These are phyloP conservation scores for Myotis planiceps DNA, from an alignment of 2,797 vertebrate genomes.

Conservation along the genomic window DNA sequence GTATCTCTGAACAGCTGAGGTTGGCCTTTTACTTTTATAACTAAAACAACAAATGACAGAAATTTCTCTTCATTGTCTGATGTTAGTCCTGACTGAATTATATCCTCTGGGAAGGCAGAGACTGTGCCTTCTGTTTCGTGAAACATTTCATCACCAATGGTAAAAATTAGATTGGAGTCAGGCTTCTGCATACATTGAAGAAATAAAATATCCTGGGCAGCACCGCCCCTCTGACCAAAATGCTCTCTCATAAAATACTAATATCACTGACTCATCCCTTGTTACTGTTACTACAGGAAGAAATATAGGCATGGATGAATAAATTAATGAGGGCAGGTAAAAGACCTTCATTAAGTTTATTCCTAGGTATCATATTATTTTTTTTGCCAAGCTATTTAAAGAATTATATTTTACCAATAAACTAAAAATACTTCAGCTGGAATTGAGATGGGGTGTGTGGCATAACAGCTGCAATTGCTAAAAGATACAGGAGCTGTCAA, in stretches of 20 bases:
- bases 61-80: slow-evolving; percentile 23
- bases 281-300: background rate
- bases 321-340: too few relatives aligned
- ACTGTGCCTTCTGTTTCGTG: background rate
- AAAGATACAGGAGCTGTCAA: too few relatives aligned
- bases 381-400: too few relatives aligned
- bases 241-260: background rate
- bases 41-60: slow-evolving; percentile 41
- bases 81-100: slow-evolving; percentile 2
- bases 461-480: background rate
- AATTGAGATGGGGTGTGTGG: background rate
- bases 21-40: slow-evolving; percentile 42
- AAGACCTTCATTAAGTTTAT: too few relatives aligned
- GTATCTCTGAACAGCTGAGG: slow-evolving; percentile 57
- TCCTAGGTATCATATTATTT: too few relatives aligned
- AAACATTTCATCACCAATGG: background rate
- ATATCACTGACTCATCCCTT: background rate
- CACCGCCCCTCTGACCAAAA: background rate
- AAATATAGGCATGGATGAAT: too few relatives aligned
- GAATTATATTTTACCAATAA: background rate
- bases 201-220: background rate
- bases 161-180: background rate
- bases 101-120: background rate
- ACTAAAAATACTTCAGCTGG: background rate
- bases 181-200: background rate